phyloP scores from a whole-genome alignment of 2,888 invertebrate genomes.

The Caenorhabditis afra region DNA sequence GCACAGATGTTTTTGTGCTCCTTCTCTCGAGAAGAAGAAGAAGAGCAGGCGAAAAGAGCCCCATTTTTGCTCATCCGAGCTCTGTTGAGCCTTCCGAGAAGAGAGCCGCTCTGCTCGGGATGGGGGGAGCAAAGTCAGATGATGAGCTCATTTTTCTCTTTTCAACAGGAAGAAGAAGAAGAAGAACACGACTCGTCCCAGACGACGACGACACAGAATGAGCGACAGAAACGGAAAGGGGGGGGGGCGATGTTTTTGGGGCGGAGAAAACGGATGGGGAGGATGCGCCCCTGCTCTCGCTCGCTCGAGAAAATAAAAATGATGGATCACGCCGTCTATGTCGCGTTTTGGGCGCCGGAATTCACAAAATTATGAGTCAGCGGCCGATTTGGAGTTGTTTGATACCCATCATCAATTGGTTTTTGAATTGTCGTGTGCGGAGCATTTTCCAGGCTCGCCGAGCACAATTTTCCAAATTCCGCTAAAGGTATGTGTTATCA shows the following conservation, averaged over 20 bases:
- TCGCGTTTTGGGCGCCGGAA: too few species aligned
- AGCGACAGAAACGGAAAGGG: not conserved
- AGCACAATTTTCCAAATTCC: too few species aligned
- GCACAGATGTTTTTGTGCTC: constrained; percentile 32
- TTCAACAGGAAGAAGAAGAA: too few species aligned
- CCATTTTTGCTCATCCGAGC: constrained; percentile 29
- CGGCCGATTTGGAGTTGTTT: too few species aligned
- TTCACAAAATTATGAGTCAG: too few species aligned
- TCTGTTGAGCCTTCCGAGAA: too few species aligned
- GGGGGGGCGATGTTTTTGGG: constrained; percentile 8
- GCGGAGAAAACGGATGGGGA: not conserved
- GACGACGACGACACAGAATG: constrained; percentile 13
- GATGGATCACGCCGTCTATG: too few species aligned
- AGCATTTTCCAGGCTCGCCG: too few species aligned
- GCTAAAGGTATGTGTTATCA: too few species aligned
- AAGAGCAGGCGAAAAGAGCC: constrained; percentile 17
- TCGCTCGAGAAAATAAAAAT: too few species aligned
- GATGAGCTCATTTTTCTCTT: constrained; percentile 49
- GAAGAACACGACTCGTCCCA: constrained; percentile 4
- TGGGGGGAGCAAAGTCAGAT: constrained; percentile 41
- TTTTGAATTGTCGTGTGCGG: too few species aligned
- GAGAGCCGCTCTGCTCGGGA: constrained; percentile 19
- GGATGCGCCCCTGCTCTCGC: not conserved
- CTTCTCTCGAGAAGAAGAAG: constrained; percentile 8
- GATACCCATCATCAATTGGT: too few species aligned